phyloP scores from a whole-genome alignment of 2,113 vertebrate species.

The Arenaria interpres region DNA sequence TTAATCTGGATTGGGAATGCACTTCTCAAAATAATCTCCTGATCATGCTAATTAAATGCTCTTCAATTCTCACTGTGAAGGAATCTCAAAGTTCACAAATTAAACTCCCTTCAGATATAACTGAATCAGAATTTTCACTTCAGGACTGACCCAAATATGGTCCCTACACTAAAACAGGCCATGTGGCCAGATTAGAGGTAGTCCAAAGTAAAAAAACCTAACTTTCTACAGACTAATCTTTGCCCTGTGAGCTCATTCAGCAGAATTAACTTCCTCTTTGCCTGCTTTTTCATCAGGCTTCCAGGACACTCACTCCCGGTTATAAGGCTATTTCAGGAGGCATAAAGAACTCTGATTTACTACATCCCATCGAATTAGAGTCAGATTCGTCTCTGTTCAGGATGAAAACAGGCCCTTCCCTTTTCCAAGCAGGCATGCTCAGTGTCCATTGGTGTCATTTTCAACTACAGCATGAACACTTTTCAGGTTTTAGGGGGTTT shows the following conservation, averaged over 20 bases:
- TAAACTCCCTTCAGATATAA: background rate
- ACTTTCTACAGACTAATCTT: background rate
- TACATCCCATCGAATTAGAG: background rate
- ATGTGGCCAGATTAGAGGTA: background rate
- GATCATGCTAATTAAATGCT: background rate
- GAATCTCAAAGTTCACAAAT: background rate
- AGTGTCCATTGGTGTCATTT: background rate
- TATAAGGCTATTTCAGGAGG: background rate
- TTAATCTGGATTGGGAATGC: background rate
- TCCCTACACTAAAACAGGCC: background rate
- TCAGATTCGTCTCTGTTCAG: background rate
- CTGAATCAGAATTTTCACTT: background rate
- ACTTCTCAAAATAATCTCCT: background rate
- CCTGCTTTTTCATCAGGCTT: background rate
- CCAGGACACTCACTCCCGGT: background rate
- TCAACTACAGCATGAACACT: background rate
- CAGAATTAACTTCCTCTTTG: background rate
- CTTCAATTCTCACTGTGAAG: background rate
- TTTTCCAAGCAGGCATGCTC: background rate
- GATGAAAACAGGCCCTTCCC: background rate
- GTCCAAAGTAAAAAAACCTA: background rate
- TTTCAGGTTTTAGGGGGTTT: background rate
- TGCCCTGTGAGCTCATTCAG: background rate
- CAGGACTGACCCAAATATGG: background rate
- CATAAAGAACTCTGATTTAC: background rate